A percentile compares a stretch with the other conserved stretches of the same genome.
Evolutionary conservation across 2,113 vertebrate species (phyloP).

Genomic region (Uria aalge): DNA sequence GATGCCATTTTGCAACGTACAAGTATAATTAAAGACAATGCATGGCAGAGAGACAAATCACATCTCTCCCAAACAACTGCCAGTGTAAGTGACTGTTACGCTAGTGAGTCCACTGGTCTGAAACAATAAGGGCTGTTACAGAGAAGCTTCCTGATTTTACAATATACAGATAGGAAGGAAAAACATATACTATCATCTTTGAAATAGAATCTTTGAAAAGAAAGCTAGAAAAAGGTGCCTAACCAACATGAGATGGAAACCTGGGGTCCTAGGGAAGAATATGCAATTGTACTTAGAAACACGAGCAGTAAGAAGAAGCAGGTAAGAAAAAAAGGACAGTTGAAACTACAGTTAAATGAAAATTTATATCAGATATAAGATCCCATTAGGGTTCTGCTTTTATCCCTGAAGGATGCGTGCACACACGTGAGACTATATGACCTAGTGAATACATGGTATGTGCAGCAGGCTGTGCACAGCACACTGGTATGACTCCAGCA

Average conservation of each 20-base stretch:
- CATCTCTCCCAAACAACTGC: background rate
- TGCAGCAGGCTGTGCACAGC: background rate
- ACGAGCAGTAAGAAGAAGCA: background rate
- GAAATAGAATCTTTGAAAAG: background rate
- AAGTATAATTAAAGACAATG: conserved; percentile 38
- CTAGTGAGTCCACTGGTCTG: background rate
- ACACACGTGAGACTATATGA: background rate
- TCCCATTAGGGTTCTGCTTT: background rate
- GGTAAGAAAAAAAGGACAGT: background rate
- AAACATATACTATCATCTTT: background rate
- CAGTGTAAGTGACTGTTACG: background rate
- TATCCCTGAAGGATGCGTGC: background rate
- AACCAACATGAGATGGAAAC: background rate
- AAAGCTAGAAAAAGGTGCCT: background rate
- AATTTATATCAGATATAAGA: background rate
- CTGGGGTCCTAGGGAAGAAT: background rate
- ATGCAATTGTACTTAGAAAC: background rate
- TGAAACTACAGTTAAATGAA: background rate
- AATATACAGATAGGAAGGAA: background rate
- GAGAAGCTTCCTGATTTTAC: background rate
- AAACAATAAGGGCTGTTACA: background rate
- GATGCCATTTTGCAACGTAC: conserved; percentile 53
- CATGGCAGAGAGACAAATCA: background rate
- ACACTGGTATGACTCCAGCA: background rate
- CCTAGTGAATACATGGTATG: background rate